Evolutionary conservation across 1,140 invertebrate species (phyloP).

Genomic region (Amyelois transitella): DNA sequence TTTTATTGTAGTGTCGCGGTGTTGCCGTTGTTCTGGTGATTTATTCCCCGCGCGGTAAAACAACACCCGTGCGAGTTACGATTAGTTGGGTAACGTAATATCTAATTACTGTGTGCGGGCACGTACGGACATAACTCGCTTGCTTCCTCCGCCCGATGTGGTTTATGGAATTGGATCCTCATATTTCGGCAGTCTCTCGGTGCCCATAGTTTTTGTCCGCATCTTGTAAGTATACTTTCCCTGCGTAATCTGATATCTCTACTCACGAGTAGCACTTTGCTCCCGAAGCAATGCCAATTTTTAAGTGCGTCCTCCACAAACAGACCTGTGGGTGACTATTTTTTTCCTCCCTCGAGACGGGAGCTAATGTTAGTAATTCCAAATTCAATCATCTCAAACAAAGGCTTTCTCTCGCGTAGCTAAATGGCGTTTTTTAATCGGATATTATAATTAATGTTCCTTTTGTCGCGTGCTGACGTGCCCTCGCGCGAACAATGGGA

Average conservation of each 20-base stretch:
- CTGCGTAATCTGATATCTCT: constrained; percentile 48
- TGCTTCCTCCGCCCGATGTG: constrained; percentile 64
- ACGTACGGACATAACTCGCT: constrained; percentile 68
- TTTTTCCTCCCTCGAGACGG: constrained; percentile 41
- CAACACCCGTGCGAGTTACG: constrained; percentile 69
- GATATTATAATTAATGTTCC: constrained; percentile 77
- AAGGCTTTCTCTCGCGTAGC: constrained; percentile 57
- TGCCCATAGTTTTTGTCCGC: constrained; percentile 49
- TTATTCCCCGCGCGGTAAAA: constrained; percentile 69
- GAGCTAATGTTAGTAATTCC: constrained; percentile 60
- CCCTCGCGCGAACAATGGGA: constrained; percentile 69
- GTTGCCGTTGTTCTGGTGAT: constrained; percentile 56
- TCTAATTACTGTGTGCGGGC: constrained; percentile 71
- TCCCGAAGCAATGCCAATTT: constrained; percentile 12
- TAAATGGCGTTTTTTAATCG: constrained; percentile 76
- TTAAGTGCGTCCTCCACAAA: constrained; percentile 30
- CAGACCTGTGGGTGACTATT: constrained; percentile 22
- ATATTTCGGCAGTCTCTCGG: constrained; percentile 67
- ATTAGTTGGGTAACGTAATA: constrained; percentile 67
- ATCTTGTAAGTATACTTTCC: constrained; percentile 32
- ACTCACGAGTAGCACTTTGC: constrained; percentile 8
- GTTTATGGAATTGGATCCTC: constrained; percentile 70
- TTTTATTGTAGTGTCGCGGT: constrained; percentile 58
- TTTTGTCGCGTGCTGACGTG: constrained; percentile 72
- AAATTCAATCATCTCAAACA: constrained; percentile 73